These are phyloP conservation scores for Drosophila varians DNA, from an alignment of 1,140 invertebrate genomes.

Conservation along the genomic window DNA sequence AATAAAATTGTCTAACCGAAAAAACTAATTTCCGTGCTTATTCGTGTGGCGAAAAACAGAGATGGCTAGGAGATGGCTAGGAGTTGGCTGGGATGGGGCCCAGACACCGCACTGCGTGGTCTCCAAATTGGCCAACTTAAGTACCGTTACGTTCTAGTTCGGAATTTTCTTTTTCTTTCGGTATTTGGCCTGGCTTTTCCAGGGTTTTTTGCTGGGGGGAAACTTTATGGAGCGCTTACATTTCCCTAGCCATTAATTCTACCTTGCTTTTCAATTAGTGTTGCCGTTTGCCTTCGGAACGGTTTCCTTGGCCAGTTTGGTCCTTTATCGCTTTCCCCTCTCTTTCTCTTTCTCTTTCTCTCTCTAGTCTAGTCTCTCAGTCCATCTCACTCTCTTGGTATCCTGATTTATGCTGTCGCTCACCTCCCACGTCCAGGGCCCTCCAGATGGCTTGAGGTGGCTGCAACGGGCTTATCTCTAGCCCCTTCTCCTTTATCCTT, in stretches of 20 bases:
- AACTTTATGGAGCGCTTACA: conserved; percentile 51
- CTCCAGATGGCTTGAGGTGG: conserved; percentile 53
- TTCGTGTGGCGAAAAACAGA: conserved; percentile 15
- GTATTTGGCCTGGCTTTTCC: conserved; percentile 21
- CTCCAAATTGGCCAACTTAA: conserved; percentile 80
- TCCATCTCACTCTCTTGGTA: neutral
- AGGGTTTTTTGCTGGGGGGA: conserved; percentile 6
- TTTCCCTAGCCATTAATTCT: conserved; percentile 77
- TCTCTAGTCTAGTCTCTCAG: too few relatives aligned
- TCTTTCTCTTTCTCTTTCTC: neutral
- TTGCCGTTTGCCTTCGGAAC: conserved; percentile 40
- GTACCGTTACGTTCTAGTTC: conserved; percentile 77
- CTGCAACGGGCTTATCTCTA: conserved; percentile 56
- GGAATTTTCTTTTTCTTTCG: conserved; percentile 39
- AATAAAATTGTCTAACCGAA: conserved; percentile 74
- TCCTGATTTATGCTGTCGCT: conserved; percentile 72
- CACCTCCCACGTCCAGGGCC: conserved; percentile 25
- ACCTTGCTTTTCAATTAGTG: conserved; percentile 80
- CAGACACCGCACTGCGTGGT: conserved; percentile 18
- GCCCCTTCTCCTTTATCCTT: neutral
- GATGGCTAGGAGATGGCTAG: too few relatives aligned
- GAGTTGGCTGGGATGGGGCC: neutral
- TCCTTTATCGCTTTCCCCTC: conserved; percentile 27
- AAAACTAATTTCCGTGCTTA: conserved; percentile 65
- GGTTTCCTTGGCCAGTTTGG: conserved; percentile 35